Conservation (phyloP, 2,113 vertebrate genomes). For the Ploceus nigricollis region DNA sequence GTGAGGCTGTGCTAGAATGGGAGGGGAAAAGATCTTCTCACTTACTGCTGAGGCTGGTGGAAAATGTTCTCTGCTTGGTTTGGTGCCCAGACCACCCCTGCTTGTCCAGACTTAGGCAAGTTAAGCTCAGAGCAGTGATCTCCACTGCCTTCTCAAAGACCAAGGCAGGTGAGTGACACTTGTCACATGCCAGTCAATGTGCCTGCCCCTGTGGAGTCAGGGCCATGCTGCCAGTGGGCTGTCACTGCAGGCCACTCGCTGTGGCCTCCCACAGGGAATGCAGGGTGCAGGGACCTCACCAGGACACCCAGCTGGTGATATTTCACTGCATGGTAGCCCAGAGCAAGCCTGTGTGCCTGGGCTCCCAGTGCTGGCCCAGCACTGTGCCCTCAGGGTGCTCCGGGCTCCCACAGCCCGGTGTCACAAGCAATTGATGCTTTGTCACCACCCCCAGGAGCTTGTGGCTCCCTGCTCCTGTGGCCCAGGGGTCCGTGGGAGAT, state of each 20-base stretch:
- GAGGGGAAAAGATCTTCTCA: neutral
- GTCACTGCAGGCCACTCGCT: neutral
- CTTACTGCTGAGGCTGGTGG: neutral
- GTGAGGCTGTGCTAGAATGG: neutral
- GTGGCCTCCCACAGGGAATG: neutral
- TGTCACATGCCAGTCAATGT: neutral
- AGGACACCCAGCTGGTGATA: neutral
- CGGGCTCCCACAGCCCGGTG: rapidly evolving
- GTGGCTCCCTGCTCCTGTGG: neutral
- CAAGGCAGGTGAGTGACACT: neutral
- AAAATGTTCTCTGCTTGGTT: neutral
- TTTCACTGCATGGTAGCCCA: rapidly evolving
- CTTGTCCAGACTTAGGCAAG: neutral
- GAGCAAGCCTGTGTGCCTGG: neutral
- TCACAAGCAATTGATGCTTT: neutral
- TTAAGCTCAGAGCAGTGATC: neutral
- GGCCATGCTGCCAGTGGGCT: rapidly evolving
- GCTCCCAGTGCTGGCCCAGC: rapidly evolving
- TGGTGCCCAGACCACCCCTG: neutral
- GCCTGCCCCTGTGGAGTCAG: neutral
- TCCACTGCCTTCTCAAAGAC: neutral
- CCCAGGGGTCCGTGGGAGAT: neutral
- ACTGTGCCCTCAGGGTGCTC: neutral
- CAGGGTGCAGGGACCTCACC: neutral
- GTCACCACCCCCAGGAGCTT: neutral